Evolutionary conservation across 1,140 invertebrate species (phyloP), one percentile per base, ranked within the genome.

Genomic region (Anoplophora glabripennis): DNA sequence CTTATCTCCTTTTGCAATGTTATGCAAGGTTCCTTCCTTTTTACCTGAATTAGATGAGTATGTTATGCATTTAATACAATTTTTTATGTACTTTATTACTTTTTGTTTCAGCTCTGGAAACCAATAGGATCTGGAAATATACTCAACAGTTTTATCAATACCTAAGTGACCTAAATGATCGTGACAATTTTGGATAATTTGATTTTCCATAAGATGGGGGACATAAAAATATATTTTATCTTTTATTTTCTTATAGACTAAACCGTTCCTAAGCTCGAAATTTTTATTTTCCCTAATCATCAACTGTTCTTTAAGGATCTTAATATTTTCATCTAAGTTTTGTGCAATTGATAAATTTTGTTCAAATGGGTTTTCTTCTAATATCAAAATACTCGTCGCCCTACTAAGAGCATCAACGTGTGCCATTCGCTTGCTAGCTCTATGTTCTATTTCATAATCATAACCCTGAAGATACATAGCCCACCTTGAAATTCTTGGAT

Each of bases 351-450:
- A 28, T 2, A 28, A 5, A 28, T 28, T 28, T 28, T 28, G 3
- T 5, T 28, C 21, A 28, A 28, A 28, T 5, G 21, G 2, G 5
- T 28, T 28, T 5, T 28, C 21, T 5, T 28, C 21, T 5, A 28
- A 28, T 3, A 28, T 28, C 21, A 28, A 28, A 28, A 28, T 28
- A 28, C 21, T 28, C 3, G 21, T 28, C 3, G 21, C 21, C 5
- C 70, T 45, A 51, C 72, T 75, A 7, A 75, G 53, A 0, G 66
- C 66, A 53, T 75, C 70, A 5, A 69, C 71, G 47, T 75, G 72
- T 37, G 17, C 49, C 68, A 72, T 68, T 41, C 57, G 41, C 7
- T 48, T 44, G 14, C 66, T 59, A n/a, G 45, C 14, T 28, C 71
- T 28, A 45, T 71, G 60, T 47, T 72, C 65, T 9, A 75, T 56